A percentile compares a stretch with the other conserved stretches of the same genome.
phyloP scores from a whole-genome alignment of 2,888 invertebrate species.

The Geophilus truncorum region DNA sequence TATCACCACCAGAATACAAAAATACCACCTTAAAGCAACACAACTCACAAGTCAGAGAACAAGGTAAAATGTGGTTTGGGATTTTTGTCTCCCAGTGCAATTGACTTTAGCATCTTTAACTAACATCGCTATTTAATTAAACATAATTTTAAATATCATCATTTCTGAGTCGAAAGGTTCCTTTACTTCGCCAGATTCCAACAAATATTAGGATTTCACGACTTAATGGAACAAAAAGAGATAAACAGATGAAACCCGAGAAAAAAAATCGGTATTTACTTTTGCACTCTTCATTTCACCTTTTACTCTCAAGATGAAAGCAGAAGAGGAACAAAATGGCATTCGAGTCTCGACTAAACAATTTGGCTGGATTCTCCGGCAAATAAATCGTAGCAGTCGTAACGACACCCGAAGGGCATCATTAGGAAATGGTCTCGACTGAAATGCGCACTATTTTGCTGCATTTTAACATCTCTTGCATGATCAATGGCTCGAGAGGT shows the following conservation, averaged over 20 bases:
- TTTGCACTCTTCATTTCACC: neutral
- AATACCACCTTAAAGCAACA: too few relatives aligned
- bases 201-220: too few relatives aligned
- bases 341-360: constrained; percentile 8
- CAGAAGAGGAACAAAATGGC: neutral
- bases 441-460: neutral
- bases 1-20: too few relatives aligned
- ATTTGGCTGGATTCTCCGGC: neutral
- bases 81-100: too few relatives aligned
- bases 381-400: constrained; percentile 18
- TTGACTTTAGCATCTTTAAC: too few relatives aligned
- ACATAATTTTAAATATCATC: too few relatives aligned
- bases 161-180: too few relatives aligned
- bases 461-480: neutral
- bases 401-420: constrained; percentile 27
- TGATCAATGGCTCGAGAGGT: constrained; percentile 23
- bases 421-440: constrained; percentile 25
- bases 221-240: neutral
- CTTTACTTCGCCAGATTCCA: too few relatives aligned
- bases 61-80: too few relatives aligned
- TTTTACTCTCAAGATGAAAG: neutral
- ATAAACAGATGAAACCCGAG: neutral
- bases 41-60: too few relatives aligned
- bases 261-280: neutral
- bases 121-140: too few relatives aligned